Evolutionary conservation across 1,140 invertebrate species (phyloP), one percentile per base, ranked within the genome.

Genomic region (Acromyrmex charruanus): DNA sequence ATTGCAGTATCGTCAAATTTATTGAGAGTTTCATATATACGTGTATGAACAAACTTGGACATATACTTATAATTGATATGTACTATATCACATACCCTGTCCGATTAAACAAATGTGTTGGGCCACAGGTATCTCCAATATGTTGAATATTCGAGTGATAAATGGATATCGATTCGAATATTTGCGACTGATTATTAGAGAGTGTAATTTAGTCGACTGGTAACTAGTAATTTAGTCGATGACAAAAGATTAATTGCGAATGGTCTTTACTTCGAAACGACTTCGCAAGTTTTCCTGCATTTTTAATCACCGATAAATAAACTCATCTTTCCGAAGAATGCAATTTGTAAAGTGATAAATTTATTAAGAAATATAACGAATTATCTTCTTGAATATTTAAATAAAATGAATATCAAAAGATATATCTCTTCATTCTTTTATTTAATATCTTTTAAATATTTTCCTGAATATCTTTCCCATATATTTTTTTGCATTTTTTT

Each of bases 221-320:
- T 81, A 58, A 81, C 49, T 81, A 44, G 16, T 16, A 55, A 69
- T 69, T 75, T 71, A 35, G 14, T 18, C 14, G 49, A 69, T 44
- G 49, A 69, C 61, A 25, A 66, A 18, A 80, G 44, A 68, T 80
- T 53, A 68, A 80, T 80, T 68, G 44, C 28, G 44, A 80, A 18
- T 53, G 12, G 6, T 21, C 44, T 53, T 35, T 39, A 53, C 6
- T 53, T 31, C 28, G 14, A 12, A 53, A 39, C 25, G 28, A 68
- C n/a, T 68, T 35, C 4, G 61, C 28, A 51, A 79, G n/a, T 68
- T 53, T 10, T 31, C 44, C 16, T 68, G 61, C 61, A 68, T 35
- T 61, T 80, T 80, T 80, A 80, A 80, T 21, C 61, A 66, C 1
- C 25, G 77, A 79, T 53, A 65, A 55, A 77, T 65, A 80, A 59